Percentiles rank a stretch among this genome's conserved stretches.
Conservation (phyloP, 2,888 invertebrate species). For the Drosophila rubida region DNA sequence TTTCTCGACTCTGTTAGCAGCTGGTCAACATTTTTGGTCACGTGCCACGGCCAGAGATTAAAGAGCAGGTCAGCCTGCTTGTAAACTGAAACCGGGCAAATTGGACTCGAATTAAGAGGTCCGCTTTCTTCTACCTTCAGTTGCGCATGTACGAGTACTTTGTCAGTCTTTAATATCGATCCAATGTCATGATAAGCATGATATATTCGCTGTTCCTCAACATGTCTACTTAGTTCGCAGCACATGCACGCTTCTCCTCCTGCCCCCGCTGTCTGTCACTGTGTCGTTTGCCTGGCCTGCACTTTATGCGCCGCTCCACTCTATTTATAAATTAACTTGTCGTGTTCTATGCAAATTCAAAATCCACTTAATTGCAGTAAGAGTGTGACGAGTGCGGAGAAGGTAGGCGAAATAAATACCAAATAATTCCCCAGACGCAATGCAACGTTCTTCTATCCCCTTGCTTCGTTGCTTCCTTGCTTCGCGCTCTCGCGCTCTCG, state of each 20-base stretch:
- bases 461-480: neutral
- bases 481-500: neutral
- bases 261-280: neutral
- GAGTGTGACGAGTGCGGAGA: conserved; percentile 16
- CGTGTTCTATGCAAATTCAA: conserved; percentile 64
- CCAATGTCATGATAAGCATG: too few species aligned
- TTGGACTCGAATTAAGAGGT: conserved; percentile 1
- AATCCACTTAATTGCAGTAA: conserved; percentile 63
- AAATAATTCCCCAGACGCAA: conserved; percentile 51
- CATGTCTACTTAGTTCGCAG: neutral
- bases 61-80: conserved; percentile 22
- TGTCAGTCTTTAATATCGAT: too few species aligned
- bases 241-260: neutral
- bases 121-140: neutral
- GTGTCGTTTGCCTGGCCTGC: conserved; percentile 9
- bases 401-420: conserved; percentile 37
- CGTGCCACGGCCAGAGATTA: conserved; percentile 51
- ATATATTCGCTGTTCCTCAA: neutral
- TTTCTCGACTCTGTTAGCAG: conserved; percentile 28
- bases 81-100: conserved; percentile 2
- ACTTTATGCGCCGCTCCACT: conserved; percentile 31
- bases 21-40: conserved; percentile 47
- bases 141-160: too few species aligned
- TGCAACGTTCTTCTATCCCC: conserved; percentile 1
- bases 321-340: conserved; percentile 63